Base-by-base conservation (phyloP, 2,888 invertebrate species). In the Drosophila anomelani region DNA sequence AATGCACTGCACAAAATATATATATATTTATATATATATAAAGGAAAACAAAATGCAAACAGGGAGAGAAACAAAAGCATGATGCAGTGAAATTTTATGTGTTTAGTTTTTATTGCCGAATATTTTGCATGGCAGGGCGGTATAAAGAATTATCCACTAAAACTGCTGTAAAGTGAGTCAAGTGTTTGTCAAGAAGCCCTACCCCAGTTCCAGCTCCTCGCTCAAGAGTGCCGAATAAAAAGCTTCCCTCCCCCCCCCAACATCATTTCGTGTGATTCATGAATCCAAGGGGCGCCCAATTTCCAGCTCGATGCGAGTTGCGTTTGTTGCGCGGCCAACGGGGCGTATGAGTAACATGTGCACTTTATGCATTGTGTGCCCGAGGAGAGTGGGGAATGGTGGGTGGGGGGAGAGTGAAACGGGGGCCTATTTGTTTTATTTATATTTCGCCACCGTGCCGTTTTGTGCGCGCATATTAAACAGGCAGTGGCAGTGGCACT, bases 1-100 rank as follows among this genome's bases (percentile, higher is more conserved):
- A 80, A 80, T 83, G 67, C 67, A 41, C 75, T 51, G 55, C 61
- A 63, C 53, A 61, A 43, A 17, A 36, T 43, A 57, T 43, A 51
- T 67, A 59, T 36, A 32, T 26, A 53, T 46, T 53, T 10, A 13
- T 15, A 36, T 12, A 10, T 17, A 51, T 47, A 20, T 53, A 60
- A 68, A 29, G 3, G 32, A 15, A 46, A 54, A 67, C 51, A 51
- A 44, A 49, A 66, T 26, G 7, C 51, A 36, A 56, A 44, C 39
- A 13, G 9, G 23, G 23, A 47, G 57, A 54, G 57, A 32, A 70
- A 59, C 49, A 67, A 59, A 61, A 39, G 71, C 67, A 64, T 58
- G 75, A 77, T 63, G 81, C 77, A 76, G 73, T 77, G 56, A 80
- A 78, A 80, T 88, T 85, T 85, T 85, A 81, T 59, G 85, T 62